Percentiles rank a stretch among this genome's conserved stretches.
Conservation (phyloP, 2,797 vertebrate genomes). For the Xenentodon cancila region DNA sequence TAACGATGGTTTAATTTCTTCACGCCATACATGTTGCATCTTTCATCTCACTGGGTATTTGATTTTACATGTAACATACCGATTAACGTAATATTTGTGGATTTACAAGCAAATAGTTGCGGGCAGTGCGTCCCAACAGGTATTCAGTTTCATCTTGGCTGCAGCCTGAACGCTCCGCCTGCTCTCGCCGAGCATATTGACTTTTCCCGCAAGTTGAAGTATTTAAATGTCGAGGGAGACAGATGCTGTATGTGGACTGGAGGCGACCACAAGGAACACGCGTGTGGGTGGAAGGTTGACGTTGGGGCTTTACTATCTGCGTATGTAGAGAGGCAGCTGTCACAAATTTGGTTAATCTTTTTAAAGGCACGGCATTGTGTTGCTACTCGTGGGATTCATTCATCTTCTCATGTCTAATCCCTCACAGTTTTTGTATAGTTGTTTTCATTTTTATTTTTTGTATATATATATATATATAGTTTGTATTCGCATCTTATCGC, state of each 20-base stretch:
- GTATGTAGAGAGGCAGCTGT: conserved; percentile 48
- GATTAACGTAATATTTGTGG: conserved; percentile 17
- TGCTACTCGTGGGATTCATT: background rate
- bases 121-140: conserved; percentile 62
- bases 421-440: too few species aligned
- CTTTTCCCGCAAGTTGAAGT: conserved; percentile 79
- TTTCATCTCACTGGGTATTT: too few species aligned
- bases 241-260: conserved; percentile 70
- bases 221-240: conserved; percentile 79
- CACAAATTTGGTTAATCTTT: conserved; percentile 38
- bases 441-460: too few species aligned
- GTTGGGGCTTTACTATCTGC: conserved; percentile 66
- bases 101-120: conserved; percentile 41
- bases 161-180: conserved; percentile 71
- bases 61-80: background rate
- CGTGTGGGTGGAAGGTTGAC: conserved; percentile 80
- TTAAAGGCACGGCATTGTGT: conserved; percentile 32
- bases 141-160: conserved; percentile 73
- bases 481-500: conserved; percentile 17
- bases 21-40: background rate
- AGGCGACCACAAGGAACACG: conserved; percentile 77
- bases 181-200: conserved; percentile 71
- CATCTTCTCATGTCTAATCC: too few species aligned
- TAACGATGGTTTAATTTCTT: background rate
- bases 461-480: background rate